Base-by-base conservation (phyloP, 2,888 invertebrate genomes). In the Acanthosepion lycidas region DNA sequence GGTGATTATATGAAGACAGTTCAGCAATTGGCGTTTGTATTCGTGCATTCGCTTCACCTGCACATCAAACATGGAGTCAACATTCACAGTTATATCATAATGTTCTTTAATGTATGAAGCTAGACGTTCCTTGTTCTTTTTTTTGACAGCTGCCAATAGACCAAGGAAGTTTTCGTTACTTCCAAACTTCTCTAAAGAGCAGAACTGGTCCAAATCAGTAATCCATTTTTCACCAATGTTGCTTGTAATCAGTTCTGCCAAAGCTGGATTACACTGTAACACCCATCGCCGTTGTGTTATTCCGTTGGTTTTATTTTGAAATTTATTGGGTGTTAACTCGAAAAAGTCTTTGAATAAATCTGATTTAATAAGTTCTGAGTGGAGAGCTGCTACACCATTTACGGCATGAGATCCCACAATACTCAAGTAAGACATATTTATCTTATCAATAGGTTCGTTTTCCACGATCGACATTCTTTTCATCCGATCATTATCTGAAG, bases 221-320 rank as follows among this genome's bases (percentile, higher is more conserved):
- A 98, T 98, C 99, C 99, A 99, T 18, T 98, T 98, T 94, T 99
- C 99, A 9, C 99, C 99, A 97, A 99, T 99, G 98, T 99, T 99
- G 95, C 99, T 99, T 96, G 98, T 98, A 96, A 99, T 99, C 94
- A 99, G 98, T 97, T 99, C 99, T 94, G 99, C 98, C 94, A 99
- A 98, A 91, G 98, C 98, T 0, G 99, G 99, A 97, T 99, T 99
- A 97, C 99, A 99, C 49, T 99, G 98, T 96, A 99, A 98, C 96
- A 99, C 97, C 99, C 99, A 99, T 96, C 99, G 98, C 94, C 99
- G 98, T 0, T 99, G 99, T 0, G 99, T 99, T 96, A 99, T 99
- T 94, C 99, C 99, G 97, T 99, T 99, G 0, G 99, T 99, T 97
- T 99, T 99, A 98, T 99, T 99, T 98, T 99, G 99, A 98, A 99